These are phyloP conservation scores for Oreotrochilus melanogaster DNA, from an alignment of 2,113 vertebrate genomes.

Conservation along the genomic window DNA sequence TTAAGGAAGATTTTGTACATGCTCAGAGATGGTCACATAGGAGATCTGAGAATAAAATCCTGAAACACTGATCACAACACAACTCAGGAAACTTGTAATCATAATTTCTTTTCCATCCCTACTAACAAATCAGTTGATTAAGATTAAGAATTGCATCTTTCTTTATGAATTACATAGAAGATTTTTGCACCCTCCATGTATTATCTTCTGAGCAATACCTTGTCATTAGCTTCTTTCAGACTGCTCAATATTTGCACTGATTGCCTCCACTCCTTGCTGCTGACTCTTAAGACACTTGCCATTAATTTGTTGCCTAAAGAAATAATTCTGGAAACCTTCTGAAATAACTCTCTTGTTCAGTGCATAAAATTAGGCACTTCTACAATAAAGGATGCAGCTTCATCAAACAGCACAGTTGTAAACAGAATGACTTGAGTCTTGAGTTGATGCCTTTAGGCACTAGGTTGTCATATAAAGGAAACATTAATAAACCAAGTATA, in stretches of 20 bases:
- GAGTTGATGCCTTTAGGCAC: conserved; percentile 26
- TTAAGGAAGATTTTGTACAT: neutral
- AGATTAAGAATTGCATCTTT: neutral
- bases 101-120: neutral
- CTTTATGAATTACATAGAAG: neutral
- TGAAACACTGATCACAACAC: neutral
- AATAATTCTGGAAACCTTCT: conserved; percentile 33
- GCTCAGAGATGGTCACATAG: neutral
- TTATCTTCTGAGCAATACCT: neutral
- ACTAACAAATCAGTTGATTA: neutral
- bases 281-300: conserved; percentile 15
- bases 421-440: conserved; percentile 7
- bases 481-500: conserved; percentile 37
- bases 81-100: neutral
- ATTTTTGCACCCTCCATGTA: neutral
- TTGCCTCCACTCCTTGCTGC: conserved; percentile 9
- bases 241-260: neutral
- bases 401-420: conserved; percentile 15
- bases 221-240: neutral
- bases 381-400: conserved; percentile 1
- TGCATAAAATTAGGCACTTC: conserved; percentile 42
- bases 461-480: neutral
- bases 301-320: conserved; percentile 59
- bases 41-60: neutral
- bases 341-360: conserved; percentile 9